Percentiles rank a stretch among this genome's conserved stretches.
These are phyloP conservation scores for Phalacrocorax brasilianus DNA, from an alignment of 2,113 vertebrate species.

Conservation along the genomic window DNA sequence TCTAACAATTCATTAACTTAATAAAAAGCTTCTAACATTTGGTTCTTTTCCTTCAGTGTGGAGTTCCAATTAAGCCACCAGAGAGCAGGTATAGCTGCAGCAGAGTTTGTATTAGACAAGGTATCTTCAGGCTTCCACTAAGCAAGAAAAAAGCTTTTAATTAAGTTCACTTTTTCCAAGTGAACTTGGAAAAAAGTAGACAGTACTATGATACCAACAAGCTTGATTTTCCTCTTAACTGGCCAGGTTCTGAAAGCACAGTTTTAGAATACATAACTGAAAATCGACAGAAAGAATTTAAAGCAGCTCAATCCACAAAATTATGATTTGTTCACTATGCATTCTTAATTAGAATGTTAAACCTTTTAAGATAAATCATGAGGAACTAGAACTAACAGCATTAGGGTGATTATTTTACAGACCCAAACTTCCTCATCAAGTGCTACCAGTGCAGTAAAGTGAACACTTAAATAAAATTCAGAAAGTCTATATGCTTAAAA, in stretches of 20 bases:
- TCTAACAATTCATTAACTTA: not conserved
- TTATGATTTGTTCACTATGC: rapidly evolving
- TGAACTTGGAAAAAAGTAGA: not conserved
- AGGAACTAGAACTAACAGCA: not conserved
- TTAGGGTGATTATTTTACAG: not conserved
- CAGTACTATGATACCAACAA: rapidly evolving
- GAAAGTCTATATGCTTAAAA: not conserved
- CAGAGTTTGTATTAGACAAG: not conserved
- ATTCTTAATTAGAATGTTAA: not conserved
- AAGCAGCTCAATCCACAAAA: not conserved
- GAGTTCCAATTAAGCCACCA: not conserved
- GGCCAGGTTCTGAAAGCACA: not conserved
- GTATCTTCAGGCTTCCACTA: not conserved
- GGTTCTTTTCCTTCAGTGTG: not conserved
- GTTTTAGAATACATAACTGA: not conserved
- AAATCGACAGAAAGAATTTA: not conserved
- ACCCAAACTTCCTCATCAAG: not conserved
- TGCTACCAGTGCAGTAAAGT: not conserved
- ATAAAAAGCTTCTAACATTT: not conserved
- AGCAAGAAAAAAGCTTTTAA: not conserved
- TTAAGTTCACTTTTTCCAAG: not conserved
- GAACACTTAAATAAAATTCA: not conserved
- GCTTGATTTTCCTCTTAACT: not conserved
- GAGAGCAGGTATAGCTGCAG: not conserved
- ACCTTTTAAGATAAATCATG: not conserved